These are phyloP conservation scores for Cygnus buccinator DNA, from an alignment of 2,113 vertebrate species.

Conservation along the genomic window DNA sequence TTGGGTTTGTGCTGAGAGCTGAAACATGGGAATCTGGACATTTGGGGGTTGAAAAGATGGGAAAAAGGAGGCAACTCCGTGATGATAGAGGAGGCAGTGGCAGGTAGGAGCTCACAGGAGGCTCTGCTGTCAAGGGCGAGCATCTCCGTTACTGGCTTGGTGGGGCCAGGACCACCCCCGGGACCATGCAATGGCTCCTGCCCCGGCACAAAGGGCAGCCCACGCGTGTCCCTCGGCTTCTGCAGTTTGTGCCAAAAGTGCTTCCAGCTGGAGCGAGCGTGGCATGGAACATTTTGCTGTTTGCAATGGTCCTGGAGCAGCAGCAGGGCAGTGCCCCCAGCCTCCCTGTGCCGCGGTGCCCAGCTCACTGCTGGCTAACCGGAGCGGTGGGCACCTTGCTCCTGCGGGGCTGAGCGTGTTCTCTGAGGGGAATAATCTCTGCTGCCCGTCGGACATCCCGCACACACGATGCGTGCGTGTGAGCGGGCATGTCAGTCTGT, in stretches of 20 bases:
- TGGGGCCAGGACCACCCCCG: background rate
- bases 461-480: accelerated
- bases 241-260: background rate
- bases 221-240: accelerated
- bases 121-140: background rate
- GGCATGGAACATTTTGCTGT: background rate
- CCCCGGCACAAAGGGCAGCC: background rate
- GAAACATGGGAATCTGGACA: background rate
- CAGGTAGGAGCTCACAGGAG: background rate
- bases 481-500: background rate
- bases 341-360: background rate
- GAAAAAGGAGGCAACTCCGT: background rate
- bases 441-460: background rate
- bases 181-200: background rate
- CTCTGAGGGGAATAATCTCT: background rate
- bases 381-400: background rate
- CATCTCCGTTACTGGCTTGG: background rate
- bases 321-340: background rate
- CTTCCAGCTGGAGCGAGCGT: background rate
- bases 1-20: too few species aligned
- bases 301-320: background rate
- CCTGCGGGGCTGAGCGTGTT: accelerated
- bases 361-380: background rate
- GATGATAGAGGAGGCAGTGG: accelerated
- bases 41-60: background rate